Evolutionary conservation across 1,140 invertebrate species (phyloP).

Genomic region (Drosophila prosaltans): DNA sequence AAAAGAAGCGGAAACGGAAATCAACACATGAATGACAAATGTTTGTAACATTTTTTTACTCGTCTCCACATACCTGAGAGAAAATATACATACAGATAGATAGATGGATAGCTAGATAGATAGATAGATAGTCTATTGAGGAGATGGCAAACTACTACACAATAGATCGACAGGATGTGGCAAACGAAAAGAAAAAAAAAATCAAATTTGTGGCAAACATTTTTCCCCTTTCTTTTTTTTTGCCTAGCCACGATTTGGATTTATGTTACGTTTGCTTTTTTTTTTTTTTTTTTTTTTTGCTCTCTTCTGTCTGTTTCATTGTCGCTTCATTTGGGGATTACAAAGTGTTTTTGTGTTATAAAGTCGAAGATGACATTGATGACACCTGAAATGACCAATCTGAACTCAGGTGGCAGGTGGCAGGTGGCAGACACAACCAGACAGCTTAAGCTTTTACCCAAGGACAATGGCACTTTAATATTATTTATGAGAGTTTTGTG

Average conservation of each 20-base stretch:
- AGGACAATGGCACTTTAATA: conserved; percentile 39
- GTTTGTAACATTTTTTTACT: conserved; percentile 32
- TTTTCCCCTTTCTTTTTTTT: too few species aligned
- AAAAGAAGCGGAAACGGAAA: conserved; percentile 72
- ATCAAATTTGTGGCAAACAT: too few species aligned
- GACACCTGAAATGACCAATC: conserved; percentile 71
- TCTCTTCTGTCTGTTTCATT: conserved; percentile 33
- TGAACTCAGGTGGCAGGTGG: background rate
- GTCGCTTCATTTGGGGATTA: conserved; percentile 80
- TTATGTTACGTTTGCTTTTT: background rate
- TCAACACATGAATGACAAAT: conserved; percentile 83
- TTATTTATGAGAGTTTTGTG: background rate
- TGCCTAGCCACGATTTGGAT: background rate
- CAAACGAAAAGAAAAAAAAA: too few species aligned
- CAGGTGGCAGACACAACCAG: conserved; percentile 28
- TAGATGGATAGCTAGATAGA: conserved; percentile 4
- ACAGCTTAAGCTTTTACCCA: conserved; percentile 46
- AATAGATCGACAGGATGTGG: conserved; percentile 48
- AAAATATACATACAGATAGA: conserved; percentile 11
- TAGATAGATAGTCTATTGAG: conserved; percentile 55
- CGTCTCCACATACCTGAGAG: background rate
- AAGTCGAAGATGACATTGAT: conserved; percentile 81
- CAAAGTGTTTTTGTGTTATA: conserved; percentile 82
- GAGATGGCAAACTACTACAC: conserved; percentile 54
- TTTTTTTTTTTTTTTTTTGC: conserved; percentile 14